Percentiles rank a stretch among this genome's conserved stretches.
Evolutionary conservation across 2,888 invertebrate species (phyloP).

Genomic region (Nycteola revayana): DNA sequence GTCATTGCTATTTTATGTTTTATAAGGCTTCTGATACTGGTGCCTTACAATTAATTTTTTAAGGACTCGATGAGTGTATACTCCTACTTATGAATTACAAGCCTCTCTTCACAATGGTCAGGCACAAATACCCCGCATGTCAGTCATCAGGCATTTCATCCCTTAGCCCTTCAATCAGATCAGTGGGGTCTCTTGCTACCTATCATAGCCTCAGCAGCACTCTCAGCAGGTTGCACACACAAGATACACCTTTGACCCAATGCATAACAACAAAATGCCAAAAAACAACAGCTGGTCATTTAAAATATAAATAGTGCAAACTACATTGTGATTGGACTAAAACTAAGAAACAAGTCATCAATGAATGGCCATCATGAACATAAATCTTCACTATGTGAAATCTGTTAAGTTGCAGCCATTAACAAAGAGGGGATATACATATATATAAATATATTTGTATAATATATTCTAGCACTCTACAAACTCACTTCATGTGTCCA

Average conservation of each 20-base stretch:
- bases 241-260: conserved; percentile 39
- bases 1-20: too few relatives aligned
- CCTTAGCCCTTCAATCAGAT: conserved; percentile 25
- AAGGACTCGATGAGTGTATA: too few relatives aligned
- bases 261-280: conserved; percentile 34
- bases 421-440: conserved; percentile 33
- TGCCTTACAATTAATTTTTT: too few relatives aligned
- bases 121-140: conserved; percentile 21
- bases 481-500: conserved; percentile 32
- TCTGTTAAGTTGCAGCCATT: conserved; percentile 33
- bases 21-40: too few relatives aligned
- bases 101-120: conserved; percentile 20
- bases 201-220: conserved; percentile 47
- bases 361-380: conserved; percentile 37
- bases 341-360: conserved; percentile 51
- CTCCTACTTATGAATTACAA: too few relatives aligned
- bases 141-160: conserved; percentile 20
- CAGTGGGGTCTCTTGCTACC: conserved; percentile 37
- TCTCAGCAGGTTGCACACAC: conserved; percentile 13
- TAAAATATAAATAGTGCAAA: conserved; percentile 61
- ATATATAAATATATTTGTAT: conserved; percentile 28
- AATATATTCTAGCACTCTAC: conserved; percentile 41
- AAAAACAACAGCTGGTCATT: conserved; percentile 55
- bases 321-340: conserved; percentile 56
- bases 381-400: conserved; percentile 52